These are phyloP conservation scores for Apodemus sylvaticus DNA, from an alignment of 2,113 vertebrate genomes.

Conservation along the genomic window DNA sequence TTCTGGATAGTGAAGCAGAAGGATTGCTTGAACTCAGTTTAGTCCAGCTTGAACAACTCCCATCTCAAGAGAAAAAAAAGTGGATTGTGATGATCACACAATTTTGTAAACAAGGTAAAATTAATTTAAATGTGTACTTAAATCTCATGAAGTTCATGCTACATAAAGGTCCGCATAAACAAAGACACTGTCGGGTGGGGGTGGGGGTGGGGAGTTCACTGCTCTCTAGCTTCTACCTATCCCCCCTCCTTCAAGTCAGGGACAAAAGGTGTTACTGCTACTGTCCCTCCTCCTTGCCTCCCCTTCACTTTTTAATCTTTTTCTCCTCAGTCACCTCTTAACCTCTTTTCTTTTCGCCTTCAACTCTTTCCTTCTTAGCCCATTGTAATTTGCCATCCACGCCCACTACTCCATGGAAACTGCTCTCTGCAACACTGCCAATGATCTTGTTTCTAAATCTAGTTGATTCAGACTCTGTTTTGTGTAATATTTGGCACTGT, in stretches of 20 bases:
- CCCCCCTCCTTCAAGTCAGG: not conserved
- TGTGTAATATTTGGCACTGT: conserved; percentile 36
- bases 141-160: not conserved
- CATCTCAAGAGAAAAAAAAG: not conserved
- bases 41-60: not conserved
- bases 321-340: conserved; percentile 15
- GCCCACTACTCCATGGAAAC: conserved; percentile 22
- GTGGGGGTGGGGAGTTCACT: not conserved
- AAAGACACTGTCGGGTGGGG: not conserved
- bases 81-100: not conserved
- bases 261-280: not conserved
- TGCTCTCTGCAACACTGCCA: conserved; percentile 30
- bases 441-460: conserved; percentile 52
- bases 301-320: not conserved
- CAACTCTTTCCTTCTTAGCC: not conserved
- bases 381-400: conserved; percentile 33
- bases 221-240: conserved; percentile 19
- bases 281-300: not conserved
- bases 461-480: conserved; percentile 36
- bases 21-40: not conserved
- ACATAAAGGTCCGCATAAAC: not conserved
- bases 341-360: not conserved
- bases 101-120: not conserved
- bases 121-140: not conserved
- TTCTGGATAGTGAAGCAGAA: not conserved